Evolutionary conservation across 2,888 invertebrate genomes (phyloP).

Genomic region (Xanthia icteritia): DNA sequence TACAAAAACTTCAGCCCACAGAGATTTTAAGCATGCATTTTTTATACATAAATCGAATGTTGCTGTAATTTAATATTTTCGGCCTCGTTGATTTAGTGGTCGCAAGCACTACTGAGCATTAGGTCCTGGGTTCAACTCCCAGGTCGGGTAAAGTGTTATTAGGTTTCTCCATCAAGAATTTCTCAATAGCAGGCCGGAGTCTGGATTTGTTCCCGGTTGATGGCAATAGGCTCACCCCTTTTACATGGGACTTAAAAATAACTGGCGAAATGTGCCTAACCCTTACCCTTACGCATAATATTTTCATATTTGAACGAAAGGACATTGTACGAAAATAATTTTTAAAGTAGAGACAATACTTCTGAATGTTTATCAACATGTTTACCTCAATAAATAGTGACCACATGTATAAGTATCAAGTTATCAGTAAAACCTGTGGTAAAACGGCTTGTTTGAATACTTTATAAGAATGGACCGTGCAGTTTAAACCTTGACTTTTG

Average conservation of each 20-base stretch:
- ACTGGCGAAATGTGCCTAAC: neutral
- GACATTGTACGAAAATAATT: neutral
- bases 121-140: neutral
- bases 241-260: neutral
- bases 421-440: no score
- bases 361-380: neutral
- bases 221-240: neutral
- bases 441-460: conserved; percentile 8
- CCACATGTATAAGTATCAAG: conserved; percentile 1
- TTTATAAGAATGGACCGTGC: conserved; percentile 19
- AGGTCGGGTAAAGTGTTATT: neutral
- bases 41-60: neutral
- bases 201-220: neutral
- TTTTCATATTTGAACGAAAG: neutral
- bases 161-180: neutral
- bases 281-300: neutral
- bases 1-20: neutral
- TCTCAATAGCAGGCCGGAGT: neutral
- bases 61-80: neutral
- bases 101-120: neutral
- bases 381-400: conserved; percentile 1
- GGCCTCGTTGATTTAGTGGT: neutral
- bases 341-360: neutral
- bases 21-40: neutral
- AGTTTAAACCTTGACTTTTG: conserved; percentile 53